Evolutionary conservation across 1,140 invertebrate species (phyloP), one percentile per base, ranked within the genome.

Genomic region (Ceratina japonica): DNA sequence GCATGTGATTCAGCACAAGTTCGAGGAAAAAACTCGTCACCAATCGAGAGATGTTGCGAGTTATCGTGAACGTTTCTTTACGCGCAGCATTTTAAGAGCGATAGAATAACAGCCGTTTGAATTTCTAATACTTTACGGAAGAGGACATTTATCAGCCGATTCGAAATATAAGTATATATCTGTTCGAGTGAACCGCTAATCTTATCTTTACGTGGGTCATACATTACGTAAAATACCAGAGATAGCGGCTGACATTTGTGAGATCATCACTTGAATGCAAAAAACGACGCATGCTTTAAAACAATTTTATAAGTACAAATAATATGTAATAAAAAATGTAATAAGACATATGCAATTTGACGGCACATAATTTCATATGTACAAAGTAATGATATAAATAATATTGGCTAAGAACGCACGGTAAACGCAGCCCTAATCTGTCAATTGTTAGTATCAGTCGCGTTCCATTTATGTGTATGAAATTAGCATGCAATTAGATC

Each of bases 1-100:
- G 49, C n/a, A 49, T 72, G 52, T 86, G 84, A 86, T 83, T 83
- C 76, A 86, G 51, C 66, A 62, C 27, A 18, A 64, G 68, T 66
- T 59, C 72, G 69, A 75, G 52, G 64, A 79, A 81, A 78, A 59
- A 81, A 86, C 82, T 81, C 62, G 76, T 70, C 24, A 69, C 49
- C 62, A 56, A 68, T 65, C 12, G 62, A 54, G 51, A 65, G 52
- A 58, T 78, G 72, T 58, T 10, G 49, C 31, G 31, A 64, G 52
- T 44, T n/a, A 37, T 20, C 12, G 16, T 7, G 49, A 12, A 18
- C 54, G 54, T 58, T 15, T 69, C 62, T 74, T 59, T 13, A 5
- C 20, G 13, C 37, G 15, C 10, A 24, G 13, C 20, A 8, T 49
- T n/a, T n/a, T 37, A 44, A 44, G 22, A 16, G 20, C 37, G 8